Base-by-base conservation (phyloP, 2,888 invertebrate species). In the Cepaea hortensis region DNA sequence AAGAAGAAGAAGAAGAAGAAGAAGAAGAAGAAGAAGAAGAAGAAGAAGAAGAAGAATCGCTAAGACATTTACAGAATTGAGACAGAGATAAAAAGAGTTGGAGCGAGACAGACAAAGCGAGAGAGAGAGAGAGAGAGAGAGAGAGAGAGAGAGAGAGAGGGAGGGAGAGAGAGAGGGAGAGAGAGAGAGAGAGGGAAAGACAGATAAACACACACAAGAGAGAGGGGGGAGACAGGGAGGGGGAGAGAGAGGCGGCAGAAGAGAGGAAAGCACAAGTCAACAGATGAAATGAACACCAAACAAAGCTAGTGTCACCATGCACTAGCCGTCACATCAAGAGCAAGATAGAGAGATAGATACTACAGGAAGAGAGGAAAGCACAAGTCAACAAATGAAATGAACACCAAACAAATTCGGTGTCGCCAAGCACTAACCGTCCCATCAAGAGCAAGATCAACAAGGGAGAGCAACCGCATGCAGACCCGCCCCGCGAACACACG, bases 1-100 rank as follows among this genome's bases (percentile, higher is more conserved):
- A 85, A 81, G 73, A 85, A 81, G 81, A 85, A 85, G 85, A 85
- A 85, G 85, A 85, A 85, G 85, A 85, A 81, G 85, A 85, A 85
- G 85, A 85, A 85, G 85, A 85, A 81, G 85, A 84, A 84, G 73
- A 84, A 76, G 9, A 76, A 65, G 72, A 73, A 85, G 73, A 80
- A 85, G 79, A 85, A 72, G 55, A 85, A 5, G 70, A 11, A 46
- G 48, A 15, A 50, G 48, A 48, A 68, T 4, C 6, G 13, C 3
- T 11, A 68, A 15, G 13, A 20, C 15, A 20, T 11, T 9, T 15
- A 68, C 15, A 68, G 5, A 23, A 72, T 3, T 9, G 4, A 72
- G 23, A 72, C n/a, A 23, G 9, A 20, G 72, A 23, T 3, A 72
- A 9, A 23, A 23, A 72, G 72, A 72, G 23, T 9, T 5, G n/a